Evolutionary conservation across 2,797 vertebrate genomes (phyloP).

Genomic region (Siniperca undulata): DNA sequence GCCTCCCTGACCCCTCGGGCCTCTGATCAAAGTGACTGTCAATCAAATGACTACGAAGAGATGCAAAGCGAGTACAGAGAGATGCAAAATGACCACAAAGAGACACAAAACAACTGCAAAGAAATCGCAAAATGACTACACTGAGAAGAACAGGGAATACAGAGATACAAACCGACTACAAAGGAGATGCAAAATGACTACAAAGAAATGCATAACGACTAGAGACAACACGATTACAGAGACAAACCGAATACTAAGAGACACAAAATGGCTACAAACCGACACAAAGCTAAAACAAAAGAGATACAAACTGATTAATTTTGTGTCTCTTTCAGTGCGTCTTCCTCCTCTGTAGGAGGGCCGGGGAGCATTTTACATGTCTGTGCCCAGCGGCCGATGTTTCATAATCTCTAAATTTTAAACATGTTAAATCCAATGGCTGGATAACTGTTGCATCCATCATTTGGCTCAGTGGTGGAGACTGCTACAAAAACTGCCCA

Average conservation of each 20-base stretch:
- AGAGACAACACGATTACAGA: not conserved
- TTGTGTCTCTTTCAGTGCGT: not conserved
- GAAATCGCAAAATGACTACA: not conserved
- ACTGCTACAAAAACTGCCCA: conserved; percentile 22
- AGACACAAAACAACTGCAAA: not conserved
- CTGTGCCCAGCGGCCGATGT: not conserved
- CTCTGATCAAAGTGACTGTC: not conserved
- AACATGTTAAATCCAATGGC: conserved; percentile 4
- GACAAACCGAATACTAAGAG: not conserved
- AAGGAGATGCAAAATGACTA: not conserved
- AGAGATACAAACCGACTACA: too few species aligned
- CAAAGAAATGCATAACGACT: not conserved
- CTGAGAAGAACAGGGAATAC: too few species aligned
- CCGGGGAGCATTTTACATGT: not conserved
- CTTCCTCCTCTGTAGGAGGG: not conserved
- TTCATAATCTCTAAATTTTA: conserved; percentile 6
- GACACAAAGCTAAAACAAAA: not conserved
- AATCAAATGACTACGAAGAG: conserved; percentile 6
- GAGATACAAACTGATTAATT: not conserved
- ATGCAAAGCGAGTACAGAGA: not conserved
- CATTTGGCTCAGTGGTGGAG: conserved; percentile 27
- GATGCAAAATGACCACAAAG: not conserved
- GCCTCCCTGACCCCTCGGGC: too few species aligned
- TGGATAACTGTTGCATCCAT: conserved; percentile 31
- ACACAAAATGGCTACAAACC: not conserved